These are phyloP conservation scores for Hyla sarda DNA, from an alignment of 2,113 vertebrate genomes.

Conservation along the genomic window DNA sequence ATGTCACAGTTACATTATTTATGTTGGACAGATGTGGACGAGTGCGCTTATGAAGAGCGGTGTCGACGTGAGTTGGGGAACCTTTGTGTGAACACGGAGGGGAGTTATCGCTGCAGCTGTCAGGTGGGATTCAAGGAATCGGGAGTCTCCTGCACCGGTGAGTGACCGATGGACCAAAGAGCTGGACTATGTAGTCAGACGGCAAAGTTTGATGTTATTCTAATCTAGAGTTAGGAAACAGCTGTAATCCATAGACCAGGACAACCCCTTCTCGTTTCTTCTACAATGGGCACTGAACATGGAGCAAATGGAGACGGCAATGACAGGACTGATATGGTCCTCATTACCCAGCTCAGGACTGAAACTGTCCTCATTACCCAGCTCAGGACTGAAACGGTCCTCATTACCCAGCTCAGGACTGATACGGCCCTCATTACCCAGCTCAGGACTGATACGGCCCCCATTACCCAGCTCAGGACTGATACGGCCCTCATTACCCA, in stretches of 20 bases:
- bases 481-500: no score
- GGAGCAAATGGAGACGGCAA: neutral
- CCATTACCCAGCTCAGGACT: no score
- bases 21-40: conserved; percentile 73
- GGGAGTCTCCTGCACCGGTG: conserved; percentile 71
- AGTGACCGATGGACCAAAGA: conserved; percentile 42
- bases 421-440: no score
- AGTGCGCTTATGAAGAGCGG: conserved; percentile 76
- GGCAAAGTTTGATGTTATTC: no score
- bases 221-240: no score
- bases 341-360: no score
- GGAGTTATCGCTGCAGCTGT: conserved; percentile 76
- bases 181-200: neutral
- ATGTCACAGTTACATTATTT: no score
- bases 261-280: neutral
- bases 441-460: neutral
- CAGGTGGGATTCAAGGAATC: conserved; percentile 73
- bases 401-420: no score
- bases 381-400: no score
- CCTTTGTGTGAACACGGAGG: conserved; percentile 76
- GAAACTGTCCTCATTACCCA: no score
- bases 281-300: neutral
- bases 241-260: neutral
- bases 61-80: conserved; percentile 77
- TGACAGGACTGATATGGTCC: neutral